Evolutionary conservation across 2,888 invertebrate species (phyloP).

Genomic region (Cenopis cana): DNA sequence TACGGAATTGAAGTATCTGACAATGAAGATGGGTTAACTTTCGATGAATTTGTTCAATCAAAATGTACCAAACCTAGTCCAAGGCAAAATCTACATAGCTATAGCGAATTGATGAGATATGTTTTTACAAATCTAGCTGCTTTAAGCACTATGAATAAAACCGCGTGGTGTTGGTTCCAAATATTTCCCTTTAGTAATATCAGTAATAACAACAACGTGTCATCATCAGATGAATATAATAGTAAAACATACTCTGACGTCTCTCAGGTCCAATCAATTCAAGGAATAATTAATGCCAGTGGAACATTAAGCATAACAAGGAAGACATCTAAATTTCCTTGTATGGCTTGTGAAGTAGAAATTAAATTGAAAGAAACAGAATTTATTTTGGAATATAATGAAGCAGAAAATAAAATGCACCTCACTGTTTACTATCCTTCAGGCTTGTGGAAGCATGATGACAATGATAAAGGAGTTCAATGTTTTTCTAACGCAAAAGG

Average conservation of each 20-base stretch:
- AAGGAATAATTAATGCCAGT: constrained; percentile 66
- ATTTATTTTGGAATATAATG: constrained; percentile 67
- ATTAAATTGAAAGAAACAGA: constrained; percentile 64
- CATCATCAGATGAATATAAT: not conserved
- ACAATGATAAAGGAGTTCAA: constrained; percentile 78
- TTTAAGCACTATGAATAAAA: constrained; percentile 54
- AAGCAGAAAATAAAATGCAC: constrained; percentile 63
- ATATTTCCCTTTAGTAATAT: constrained; percentile 33
- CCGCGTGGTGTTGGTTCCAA: constrained; percentile 72
- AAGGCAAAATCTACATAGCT: constrained; percentile 52
- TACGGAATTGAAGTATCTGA: constrained; percentile 68
- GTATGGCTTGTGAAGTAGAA: constrained; percentile 75
- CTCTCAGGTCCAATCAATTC: constrained; percentile 45
- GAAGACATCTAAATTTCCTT: constrained; percentile 56
- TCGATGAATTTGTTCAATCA: constrained; percentile 58
- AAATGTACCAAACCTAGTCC: constrained; percentile 63
- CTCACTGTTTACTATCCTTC: constrained; percentile 85
- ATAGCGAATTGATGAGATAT: constrained; percentile 60
- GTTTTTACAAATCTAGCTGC: constrained; percentile 69
- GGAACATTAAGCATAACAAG: constrained; percentile 62
- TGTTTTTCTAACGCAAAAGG: constrained; percentile 87
- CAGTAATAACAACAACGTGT: constrained; percentile 5
- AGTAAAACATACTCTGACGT: not conserved
- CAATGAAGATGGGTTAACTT: constrained; percentile 55
- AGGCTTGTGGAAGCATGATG: constrained; percentile 79